These are phyloP conservation scores for Cyclopterus lumpus DNA, from an alignment of 2,797 vertebrate genomes.

Conservation along the genomic window DNA sequence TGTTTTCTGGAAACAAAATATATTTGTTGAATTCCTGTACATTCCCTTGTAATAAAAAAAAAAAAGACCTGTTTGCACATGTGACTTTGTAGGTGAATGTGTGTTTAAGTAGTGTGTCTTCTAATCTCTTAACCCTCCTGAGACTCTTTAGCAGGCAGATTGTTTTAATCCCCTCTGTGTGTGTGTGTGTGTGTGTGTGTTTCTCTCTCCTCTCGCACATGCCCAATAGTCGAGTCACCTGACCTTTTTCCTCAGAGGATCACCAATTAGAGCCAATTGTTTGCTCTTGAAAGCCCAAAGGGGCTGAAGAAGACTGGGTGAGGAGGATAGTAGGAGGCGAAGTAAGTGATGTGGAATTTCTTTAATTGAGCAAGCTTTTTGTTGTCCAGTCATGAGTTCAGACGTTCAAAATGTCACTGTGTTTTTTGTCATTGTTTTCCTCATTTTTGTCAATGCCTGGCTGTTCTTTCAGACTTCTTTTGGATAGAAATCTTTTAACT, in stretches of 20 bases:
- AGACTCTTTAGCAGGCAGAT: constrained; percentile 33
- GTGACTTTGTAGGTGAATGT: constrained; percentile 16
- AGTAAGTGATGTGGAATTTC: not conserved
- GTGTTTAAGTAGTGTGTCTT: constrained; percentile 21
- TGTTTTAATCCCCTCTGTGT: constrained; percentile 61
- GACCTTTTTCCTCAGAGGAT: constrained; percentile 21
- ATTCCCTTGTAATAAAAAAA: constrained; percentile 61
- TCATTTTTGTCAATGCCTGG: constrained; percentile 69
- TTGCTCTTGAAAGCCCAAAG: constrained; percentile 18
- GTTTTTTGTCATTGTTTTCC: constrained; percentile 61
- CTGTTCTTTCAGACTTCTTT: constrained; percentile 57
- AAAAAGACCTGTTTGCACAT: constrained; percentile 28
- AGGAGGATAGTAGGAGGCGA: not conserved
- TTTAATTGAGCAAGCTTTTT: constrained; percentile 5
- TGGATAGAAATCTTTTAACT: constrained; percentile 12
- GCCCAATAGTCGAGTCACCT: constrained; percentile 27
- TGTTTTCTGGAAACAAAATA: constrained; percentile 42
- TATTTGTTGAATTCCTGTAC: constrained; percentile 20
- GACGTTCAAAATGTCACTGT: constrained; percentile 58
- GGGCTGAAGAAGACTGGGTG: constrained; percentile 3
- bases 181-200: not conserved
- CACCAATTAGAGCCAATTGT: constrained; percentile 19
- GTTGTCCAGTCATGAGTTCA: constrained; percentile 45
- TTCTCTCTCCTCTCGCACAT: constrained; percentile 12
- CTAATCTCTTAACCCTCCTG: constrained; percentile 72